Percentiles rank a stretch among this genome's conserved stretches.
phyloP scores from a whole-genome alignment of 2,888 invertebrate species.

The Lumbricus terrestris region DNA sequence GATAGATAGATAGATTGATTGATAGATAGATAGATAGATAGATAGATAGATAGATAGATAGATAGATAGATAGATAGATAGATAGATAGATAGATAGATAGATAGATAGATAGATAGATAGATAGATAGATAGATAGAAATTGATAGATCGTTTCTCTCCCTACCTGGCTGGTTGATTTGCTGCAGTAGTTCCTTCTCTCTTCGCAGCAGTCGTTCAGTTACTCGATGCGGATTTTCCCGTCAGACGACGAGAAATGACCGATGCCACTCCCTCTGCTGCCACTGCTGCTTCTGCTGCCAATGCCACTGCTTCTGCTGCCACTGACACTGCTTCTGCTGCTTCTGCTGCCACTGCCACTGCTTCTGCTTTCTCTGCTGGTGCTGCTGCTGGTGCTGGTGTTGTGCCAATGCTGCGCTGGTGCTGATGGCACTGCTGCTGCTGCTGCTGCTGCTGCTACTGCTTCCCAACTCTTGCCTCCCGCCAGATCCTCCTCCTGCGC shows the following conservation, averaged over 20 bases:
- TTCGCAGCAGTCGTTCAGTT: background rate
- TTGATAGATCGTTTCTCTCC: background rate
- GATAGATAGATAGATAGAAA: background rate
- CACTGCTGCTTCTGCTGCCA: too few relatives aligned
- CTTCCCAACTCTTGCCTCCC: background rate
- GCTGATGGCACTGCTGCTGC: too few relatives aligned
- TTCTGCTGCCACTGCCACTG: too few relatives aligned
- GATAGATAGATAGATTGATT: too few relatives aligned
- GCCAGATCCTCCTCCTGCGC: background rate
- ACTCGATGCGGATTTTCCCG: background rate
- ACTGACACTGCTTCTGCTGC: background rate
- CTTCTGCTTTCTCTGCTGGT: background rate
- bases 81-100: too few relatives aligned
- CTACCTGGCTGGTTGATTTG: background rate
- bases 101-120: background rate
- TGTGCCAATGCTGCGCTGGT: too few relatives aligned
- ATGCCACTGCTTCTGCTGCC: background rate
- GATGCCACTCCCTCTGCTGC: background rate
- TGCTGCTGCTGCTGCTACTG: background rate
- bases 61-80: too few relatives aligned
- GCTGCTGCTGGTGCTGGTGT: background rate
- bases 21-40: too few relatives aligned
- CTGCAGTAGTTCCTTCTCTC: background rate
- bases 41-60: too few relatives aligned
- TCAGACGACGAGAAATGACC: background rate